These are phyloP conservation scores for Amblyteles armatorius DNA, from an alignment of 2,888 invertebrate species.

Conservation along the genomic window DNA sequence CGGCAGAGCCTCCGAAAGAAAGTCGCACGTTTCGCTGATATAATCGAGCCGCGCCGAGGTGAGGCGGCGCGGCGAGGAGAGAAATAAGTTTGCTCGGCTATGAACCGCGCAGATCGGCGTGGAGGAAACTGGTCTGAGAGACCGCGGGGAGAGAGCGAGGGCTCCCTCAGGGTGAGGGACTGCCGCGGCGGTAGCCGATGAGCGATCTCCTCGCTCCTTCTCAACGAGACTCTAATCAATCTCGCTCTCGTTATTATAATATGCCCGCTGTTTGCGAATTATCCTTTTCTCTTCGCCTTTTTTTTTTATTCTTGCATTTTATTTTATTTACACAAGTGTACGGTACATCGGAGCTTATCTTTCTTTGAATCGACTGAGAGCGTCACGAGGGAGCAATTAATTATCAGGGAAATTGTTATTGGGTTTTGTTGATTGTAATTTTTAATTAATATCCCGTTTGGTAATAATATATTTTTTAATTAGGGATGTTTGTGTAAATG, in stretches of 20 bases:
- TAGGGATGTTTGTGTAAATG: neutral
- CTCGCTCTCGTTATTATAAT: constrained; percentile 19
- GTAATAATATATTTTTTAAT: neutral
- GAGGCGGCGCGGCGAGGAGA: neutral
- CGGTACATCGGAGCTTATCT: neutral
- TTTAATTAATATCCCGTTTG: too few species aligned
- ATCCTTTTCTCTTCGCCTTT: neutral
- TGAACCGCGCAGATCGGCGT: constrained; percentile 34
- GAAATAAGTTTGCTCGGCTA: constrained; percentile 29
- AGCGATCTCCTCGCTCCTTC: constrained; percentile 22
- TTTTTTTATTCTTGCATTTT: neutral
- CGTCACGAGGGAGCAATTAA: neutral
- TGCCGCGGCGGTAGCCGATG: constrained; percentile 14
- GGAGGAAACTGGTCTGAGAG: constrained; percentile 46
- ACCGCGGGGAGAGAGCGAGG: constrained; percentile 15
- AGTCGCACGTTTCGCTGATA: constrained; percentile 64
- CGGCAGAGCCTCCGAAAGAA: constrained; percentile 42
- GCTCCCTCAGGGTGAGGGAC: constrained; percentile 22
- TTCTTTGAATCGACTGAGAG: neutral
- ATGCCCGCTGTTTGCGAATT: neutral
- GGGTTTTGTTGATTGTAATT: neutral
- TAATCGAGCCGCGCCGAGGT: constrained; percentile 45
- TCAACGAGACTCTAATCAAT: constrained; percentile 23
- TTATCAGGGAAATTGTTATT: neutral
- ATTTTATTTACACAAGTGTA: neutral